Percentiles rank a stretch among this genome's conserved stretches.
phyloP scores from a whole-genome alignment of 2,113 vertebrate genomes.

The Sinosuthora webbiana region DNA sequence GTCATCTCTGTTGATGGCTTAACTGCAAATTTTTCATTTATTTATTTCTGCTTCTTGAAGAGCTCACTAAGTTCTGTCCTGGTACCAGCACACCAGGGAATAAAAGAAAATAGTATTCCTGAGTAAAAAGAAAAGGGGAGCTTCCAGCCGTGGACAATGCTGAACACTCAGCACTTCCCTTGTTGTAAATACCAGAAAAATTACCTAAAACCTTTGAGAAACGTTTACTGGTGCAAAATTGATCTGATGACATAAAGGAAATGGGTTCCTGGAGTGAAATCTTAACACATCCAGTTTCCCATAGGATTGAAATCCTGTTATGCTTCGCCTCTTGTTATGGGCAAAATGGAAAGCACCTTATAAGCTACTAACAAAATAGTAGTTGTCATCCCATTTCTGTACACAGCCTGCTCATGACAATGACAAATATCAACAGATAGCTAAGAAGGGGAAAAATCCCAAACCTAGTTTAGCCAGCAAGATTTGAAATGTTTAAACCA shows the following conservation, averaged over 20 bases:
- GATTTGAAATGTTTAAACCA: neutral
- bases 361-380: neutral
- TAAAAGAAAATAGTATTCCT: neutral
- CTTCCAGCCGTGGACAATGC: neutral
- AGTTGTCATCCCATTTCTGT: neutral
- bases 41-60: constrained; percentile 54
- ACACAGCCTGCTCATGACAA: neutral
- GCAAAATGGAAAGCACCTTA: neutral
- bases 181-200: neutral
- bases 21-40: constrained; percentile 46
- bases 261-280: neutral
- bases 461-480: neutral
- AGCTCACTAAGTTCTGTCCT: neutral
- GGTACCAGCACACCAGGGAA: constrained; percentile 24
- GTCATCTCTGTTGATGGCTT: constrained; percentile 48
- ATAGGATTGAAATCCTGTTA: neutral
- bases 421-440: neutral
- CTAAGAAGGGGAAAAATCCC: neutral
- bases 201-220: neutral
- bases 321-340: neutral
- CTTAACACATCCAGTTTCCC: neutral
- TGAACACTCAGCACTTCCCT: neutral
- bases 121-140: neutral
- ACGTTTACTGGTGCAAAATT: neutral
- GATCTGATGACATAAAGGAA: neutral